These are phyloP conservation scores for Pristionchus mayeri DNA, from an alignment of 2,888 invertebrate genomes.

Conservation along the genomic window DNA sequence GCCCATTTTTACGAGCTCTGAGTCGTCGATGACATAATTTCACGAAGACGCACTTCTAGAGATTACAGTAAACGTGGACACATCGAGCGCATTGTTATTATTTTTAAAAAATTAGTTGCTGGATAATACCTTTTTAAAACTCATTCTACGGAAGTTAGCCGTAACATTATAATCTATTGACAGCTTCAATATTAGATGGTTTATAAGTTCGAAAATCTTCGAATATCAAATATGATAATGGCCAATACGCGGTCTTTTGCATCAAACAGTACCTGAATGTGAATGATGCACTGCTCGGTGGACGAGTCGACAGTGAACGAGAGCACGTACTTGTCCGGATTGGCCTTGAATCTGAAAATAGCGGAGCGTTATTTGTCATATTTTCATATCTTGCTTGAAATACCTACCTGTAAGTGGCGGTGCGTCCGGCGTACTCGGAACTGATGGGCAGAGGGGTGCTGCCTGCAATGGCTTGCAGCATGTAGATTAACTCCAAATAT, in stretches of 20 bases:
- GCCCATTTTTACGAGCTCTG: constrained; percentile 7
- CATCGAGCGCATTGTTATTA: not conserved
- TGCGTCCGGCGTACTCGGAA: not conserved
- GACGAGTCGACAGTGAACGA: constrained; percentile 55
- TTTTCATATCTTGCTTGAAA: not conserved
- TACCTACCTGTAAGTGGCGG: not conserved
- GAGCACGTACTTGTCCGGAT: constrained; percentile 53
- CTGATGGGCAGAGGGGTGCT: too few species aligned
- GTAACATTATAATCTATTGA: too few species aligned
- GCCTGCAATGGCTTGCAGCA: too few species aligned
- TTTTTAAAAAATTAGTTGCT: too few species aligned
- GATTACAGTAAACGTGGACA: not conserved
- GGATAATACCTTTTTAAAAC: too few species aligned
- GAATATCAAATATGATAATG: too few species aligned
- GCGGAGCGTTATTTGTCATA: not conserved
- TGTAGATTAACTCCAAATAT: too few species aligned
- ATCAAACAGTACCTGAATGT: constrained; percentile 62
- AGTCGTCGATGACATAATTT: not conserved
- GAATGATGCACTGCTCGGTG: constrained; percentile 61
- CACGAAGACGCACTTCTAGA: not conserved
- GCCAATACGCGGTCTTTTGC: too few species aligned
- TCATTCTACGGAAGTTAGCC: too few species aligned
- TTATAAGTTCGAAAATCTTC: too few species aligned
- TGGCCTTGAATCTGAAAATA: constrained; percentile 24
- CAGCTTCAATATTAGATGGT: too few species aligned